Evolutionary conservation across 2,888 invertebrate species (phyloP).

Genomic region (Spodoptera exigua): DNA sequence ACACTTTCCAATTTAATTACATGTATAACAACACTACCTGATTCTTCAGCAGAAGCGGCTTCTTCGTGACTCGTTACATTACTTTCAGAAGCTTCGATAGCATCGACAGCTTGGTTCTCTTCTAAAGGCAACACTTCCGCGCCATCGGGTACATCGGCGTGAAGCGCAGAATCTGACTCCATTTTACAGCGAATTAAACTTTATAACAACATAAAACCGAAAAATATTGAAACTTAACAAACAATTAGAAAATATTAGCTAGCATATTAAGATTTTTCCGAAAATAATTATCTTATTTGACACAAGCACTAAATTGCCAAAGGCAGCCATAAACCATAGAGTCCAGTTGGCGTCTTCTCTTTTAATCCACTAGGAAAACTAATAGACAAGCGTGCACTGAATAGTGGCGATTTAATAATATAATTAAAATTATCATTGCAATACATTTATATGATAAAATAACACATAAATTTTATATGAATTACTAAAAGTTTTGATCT

Average conservation of each 20-base stretch:
- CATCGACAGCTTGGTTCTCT: conserved; percentile 78
- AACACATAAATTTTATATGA: no score
- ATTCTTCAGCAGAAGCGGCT: conserved; percentile 71
- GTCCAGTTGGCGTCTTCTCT: conserved; percentile 53
- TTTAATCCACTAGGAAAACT: conserved; percentile 7
- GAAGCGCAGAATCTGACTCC: conserved; percentile 83
- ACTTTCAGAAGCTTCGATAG: conserved; percentile 76
- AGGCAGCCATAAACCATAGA: conserved; percentile 58
- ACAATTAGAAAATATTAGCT: conserved; percentile 57
- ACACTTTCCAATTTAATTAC: neutral
- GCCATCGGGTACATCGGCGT: conserved; percentile 83
- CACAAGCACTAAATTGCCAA: conserved; percentile 53
- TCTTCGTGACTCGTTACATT: conserved; percentile 78
- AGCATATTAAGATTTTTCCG: conserved; percentile 69
- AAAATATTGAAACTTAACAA: conserved; percentile 73
- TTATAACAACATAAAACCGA: conserved; percentile 56
- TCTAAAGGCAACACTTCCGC: conserved; percentile 84
- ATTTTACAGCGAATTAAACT: conserved; percentile 64
- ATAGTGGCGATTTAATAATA: no score
- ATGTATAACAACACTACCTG: conserved; percentile 62
- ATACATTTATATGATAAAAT: no score
- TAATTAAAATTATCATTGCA: no score
- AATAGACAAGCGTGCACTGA: conserved; percentile 3
- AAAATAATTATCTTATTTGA: conserved; percentile 70
- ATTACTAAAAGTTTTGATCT: no score